Percentiles rank a stretch among this genome's conserved stretches.
Conservation (phyloP, 2,797 vertebrate species). For the Acanthurus leucopareius region DNA sequence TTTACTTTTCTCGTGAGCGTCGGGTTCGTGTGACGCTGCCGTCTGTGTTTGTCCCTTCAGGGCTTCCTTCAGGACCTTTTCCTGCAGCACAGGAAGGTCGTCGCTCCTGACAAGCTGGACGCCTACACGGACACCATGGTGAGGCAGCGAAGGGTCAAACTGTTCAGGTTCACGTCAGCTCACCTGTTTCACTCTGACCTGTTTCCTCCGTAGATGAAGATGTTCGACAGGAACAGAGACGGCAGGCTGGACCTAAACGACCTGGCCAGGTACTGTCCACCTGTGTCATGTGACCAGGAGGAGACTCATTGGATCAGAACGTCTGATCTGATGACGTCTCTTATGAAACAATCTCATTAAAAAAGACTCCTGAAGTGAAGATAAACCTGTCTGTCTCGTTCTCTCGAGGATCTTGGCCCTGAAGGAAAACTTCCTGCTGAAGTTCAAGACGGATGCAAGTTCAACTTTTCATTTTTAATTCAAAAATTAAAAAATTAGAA, state of each 20-base stretch:
- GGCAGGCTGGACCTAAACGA: constrained; percentile 93
- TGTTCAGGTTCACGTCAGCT: neutral
- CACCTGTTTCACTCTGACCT: fast-evolving
- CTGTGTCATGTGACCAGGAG: neutral
- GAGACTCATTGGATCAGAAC: neutral
- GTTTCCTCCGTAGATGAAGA: constrained; percentile 89
- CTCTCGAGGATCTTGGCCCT: constrained; percentile 89
- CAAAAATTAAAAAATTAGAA: neutral
- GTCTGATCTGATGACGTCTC: neutral
- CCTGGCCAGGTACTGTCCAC: constrained; percentile 88
- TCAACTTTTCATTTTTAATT: neutral
- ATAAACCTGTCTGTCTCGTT: neutral
- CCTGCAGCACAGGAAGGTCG: constrained; percentile 86
- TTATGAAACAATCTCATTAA: neutral
- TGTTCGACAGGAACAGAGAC: constrained; percentile 93
- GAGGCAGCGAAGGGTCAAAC: constrained; percentile 3
- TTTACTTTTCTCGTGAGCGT: too few relatives aligned
- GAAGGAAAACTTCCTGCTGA: constrained; percentile 96
- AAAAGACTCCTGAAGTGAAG: neutral
- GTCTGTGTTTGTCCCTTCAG: constrained; percentile 71
- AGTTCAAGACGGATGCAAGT: constrained; percentile 95
- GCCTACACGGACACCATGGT: constrained; percentile 92
- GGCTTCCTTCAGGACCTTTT: constrained; percentile 93
- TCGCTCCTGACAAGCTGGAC: constrained; percentile 87
- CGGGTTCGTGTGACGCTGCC: too few relatives aligned